Evolutionary conservation across 2,797 vertebrate genomes (phyloP), one percentile per base, ranked within the genome.

Genomic region (Acanthurus lineatus): DNA sequence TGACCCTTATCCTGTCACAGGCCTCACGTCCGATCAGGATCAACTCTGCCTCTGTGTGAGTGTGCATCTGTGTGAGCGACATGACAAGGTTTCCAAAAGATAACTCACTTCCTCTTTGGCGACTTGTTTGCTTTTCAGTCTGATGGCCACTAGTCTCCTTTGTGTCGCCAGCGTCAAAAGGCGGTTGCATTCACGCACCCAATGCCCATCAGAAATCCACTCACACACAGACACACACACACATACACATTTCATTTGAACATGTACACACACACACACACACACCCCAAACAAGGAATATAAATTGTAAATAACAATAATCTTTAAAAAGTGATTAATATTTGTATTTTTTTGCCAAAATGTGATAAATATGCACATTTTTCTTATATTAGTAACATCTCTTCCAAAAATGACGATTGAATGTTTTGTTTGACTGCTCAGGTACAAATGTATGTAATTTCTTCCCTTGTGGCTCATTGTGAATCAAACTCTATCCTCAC

Each of bases 91-190:
- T 81, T 76, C 83, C 83, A 90, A 90, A 90, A 86, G 68, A 88
- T 83, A 91, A 89, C 86, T 88, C 85, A 92, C 76, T 94, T 94
- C 91, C 90, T 93, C 71, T 91, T 85, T 79, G 82, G 77, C 44
- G 69, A 80, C 81, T 76, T 93, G 91, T 95, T 94, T 95, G 78
- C 73, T 87, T 94, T 94, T 92, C 91, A 92, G 93, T 95, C 94
- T 95, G 91, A 94, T 94, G 91, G 82, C 84, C 85, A 89, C 77
- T 67, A 59, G 73, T 49, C 51, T 84, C 69, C 64, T 90, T 93
- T 94, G 92, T 92, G 86, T 90, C 64, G 51, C 73, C 62, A 75
- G 67, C 32, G 69, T 84, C 82, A 62, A 84, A 89, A 45, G 65
- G 74, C 61, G 38, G 62, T 67, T 54, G 64, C 20, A 70, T 82